Evolutionary conservation across 2,888 invertebrate species (phyloP), one percentile per base, ranked within the genome.

Genomic region (Drosophila testacea): DNA sequence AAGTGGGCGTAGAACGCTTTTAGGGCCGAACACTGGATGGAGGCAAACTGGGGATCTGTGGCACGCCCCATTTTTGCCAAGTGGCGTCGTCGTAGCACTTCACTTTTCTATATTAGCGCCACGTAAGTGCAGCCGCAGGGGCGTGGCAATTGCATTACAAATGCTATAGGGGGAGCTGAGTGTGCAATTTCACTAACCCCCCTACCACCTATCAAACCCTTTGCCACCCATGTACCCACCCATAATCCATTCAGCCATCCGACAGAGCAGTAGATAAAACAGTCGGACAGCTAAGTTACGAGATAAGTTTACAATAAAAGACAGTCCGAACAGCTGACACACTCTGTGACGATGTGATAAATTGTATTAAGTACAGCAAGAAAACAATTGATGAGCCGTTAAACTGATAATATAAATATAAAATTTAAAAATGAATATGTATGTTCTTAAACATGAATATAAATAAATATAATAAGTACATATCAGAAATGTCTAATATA

Each of bases 81-180:
- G 83, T 74, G 75, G 70, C 77, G 70, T 81, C 65, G 65, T 66
- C 72, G 71, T 79, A 76, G 82, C 84, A 83, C 84, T 83, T 82
- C 82, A 84, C 80, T 82, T 84, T 82, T 81, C 76, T 78, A 79
- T 83, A 83, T 83, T 83, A 83, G 84, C 76, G 82, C 79, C 83
- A 80, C 76, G 81, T 83, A 83, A 82, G 81, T 82, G 81, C 81
- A 81, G 79, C 78, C 82, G 65, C 78, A 80, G 80, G 79, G 82
- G 82, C 79, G 81, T 81, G 83, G 75, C 83, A 81, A 82, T 83
- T 83, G 81, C 82, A 82, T 82, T 83, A 83, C 70, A 73, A 73
- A 73, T 70, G 65, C 36, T 13, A 34, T 30, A 47, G 69, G 42
- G 62, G 47, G 57, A 62, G 55, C 63, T 56, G 62, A 69, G 57